A percentile compares a stretch with the other conserved stretches of the same genome.
Evolutionary conservation across 2,797 vertebrate genomes (phyloP).

Genomic region (Acropternis orthonyx): DNA sequence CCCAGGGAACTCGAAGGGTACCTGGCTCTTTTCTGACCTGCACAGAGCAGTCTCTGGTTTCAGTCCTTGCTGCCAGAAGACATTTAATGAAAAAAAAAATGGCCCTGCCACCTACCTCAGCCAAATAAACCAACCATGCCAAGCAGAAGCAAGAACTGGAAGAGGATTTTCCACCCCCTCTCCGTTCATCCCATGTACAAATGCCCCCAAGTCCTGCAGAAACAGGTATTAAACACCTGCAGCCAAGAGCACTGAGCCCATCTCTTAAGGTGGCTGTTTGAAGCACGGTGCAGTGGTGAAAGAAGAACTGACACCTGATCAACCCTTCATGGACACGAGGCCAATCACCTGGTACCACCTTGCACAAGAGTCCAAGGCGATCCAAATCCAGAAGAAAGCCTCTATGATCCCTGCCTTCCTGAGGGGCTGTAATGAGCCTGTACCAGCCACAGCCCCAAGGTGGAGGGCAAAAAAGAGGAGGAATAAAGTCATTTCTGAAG

Average conservation of each 20-base stretch:
- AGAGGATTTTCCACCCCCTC: not conserved
- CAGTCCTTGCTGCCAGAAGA: not conserved
- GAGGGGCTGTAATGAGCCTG: not conserved
- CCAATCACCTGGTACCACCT: not conserved
- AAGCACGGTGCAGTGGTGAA: not conserved
- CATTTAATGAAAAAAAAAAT: not conserved
- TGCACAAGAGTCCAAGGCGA: not conserved
- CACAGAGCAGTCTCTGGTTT: not conserved
- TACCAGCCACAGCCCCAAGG: not conserved
- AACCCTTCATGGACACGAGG: not conserved
- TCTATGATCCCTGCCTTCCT: not conserved
- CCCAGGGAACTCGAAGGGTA: not conserved
- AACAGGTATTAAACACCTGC: not conserved
- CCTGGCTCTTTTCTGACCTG: not conserved
- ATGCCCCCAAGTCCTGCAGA: not conserved
- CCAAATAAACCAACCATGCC: not conserved
- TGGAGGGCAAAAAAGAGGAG: not conserved
- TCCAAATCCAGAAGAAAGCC: not conserved
- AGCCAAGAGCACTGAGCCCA: not conserved
- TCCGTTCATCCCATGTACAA: accelerated
- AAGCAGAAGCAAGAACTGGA: not conserved
- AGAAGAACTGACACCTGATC: not conserved
- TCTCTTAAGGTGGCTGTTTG: not conserved
- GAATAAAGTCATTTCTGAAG: not conserved
- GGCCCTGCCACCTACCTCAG: not conserved